These are phyloP conservation scores for Calephelis nemesis DNA, from an alignment of 1,140 invertebrate genomes.

Conservation along the genomic window DNA sequence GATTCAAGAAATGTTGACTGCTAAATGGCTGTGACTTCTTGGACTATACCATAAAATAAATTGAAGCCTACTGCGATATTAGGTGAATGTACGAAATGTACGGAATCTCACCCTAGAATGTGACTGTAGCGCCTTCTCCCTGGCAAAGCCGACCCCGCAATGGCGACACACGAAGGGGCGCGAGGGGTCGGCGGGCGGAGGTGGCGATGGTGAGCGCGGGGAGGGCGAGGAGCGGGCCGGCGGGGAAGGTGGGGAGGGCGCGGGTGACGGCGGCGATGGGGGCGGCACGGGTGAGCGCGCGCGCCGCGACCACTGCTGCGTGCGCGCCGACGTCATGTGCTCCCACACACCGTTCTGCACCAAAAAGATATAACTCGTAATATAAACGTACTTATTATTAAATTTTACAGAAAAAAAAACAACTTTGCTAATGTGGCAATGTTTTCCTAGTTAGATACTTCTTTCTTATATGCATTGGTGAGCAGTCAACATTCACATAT, in stretches of 20 bases:
- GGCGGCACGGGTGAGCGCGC: constrained; percentile 44
- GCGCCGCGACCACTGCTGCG: constrained; percentile 74
- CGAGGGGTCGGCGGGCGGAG: constrained; percentile 84
- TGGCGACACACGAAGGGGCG: constrained; percentile 90
- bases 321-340: constrained; percentile 71
- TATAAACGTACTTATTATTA: no score
- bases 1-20: no score
- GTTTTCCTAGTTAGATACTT: no score
- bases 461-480: no score
- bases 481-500: no score
- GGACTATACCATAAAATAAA: no score
- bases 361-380: background rate
- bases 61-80: background rate
- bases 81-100: background rate
- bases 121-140: constrained; percentile 88
- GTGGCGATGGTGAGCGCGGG: constrained; percentile 36
- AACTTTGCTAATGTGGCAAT: background rate
- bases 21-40: no score
- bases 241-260: constrained; percentile 26
- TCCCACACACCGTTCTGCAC: constrained; percentile 56
- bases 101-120: constrained; percentile 80
- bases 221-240: constrained; percentile 32
- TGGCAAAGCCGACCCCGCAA: constrained; percentile 88
- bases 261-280: constrained; percentile 35
- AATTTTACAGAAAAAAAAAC: background rate